phyloP scores from a whole-genome alignment of 1,140 invertebrate genomes.

The Drosophila azteca region DNA sequence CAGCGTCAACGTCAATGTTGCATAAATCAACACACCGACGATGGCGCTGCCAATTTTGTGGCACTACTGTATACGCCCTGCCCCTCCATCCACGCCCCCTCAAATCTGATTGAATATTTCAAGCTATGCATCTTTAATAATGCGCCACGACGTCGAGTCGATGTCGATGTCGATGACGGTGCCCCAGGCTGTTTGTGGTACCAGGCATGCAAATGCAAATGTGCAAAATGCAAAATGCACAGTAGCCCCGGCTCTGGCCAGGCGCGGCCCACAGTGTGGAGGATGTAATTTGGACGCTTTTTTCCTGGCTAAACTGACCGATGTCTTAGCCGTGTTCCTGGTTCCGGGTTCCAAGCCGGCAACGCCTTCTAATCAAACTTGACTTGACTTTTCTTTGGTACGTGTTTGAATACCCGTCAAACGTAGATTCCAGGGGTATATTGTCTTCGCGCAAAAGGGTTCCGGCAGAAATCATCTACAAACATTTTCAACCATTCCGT shows the following conservation, averaged over 20 bases:
- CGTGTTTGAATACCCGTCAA: conserved; percentile 3
- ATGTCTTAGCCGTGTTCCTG: conserved; percentile 31
- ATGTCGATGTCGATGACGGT: conserved; percentile 36
- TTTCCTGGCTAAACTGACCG: conserved; percentile 51
- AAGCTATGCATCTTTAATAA: conserved; percentile 81
- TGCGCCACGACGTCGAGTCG: conserved; percentile 50
- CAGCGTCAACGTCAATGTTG: conserved; percentile 74
- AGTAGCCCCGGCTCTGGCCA: conserved; percentile 15
- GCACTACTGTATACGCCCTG: conserved; percentile 39
- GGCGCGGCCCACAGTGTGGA: conserved; percentile 2
- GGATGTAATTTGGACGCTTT: conserved; percentile 58
- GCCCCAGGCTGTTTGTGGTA: conserved; percentile 69
- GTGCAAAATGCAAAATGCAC: conserved; percentile 62
- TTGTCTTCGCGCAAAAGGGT: background rate
- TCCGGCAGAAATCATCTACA: no score
- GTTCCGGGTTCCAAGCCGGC: conserved; percentile 12
- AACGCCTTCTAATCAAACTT: conserved; percentile 66
- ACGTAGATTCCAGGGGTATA: background rate
- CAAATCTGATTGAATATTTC: conserved; percentile 78
- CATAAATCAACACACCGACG: conserved; percentile 77
- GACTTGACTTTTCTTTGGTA: conserved; percentile 28
- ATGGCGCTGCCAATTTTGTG: conserved; percentile 64
- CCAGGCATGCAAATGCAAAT: conserved; percentile 62
- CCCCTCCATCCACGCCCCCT: conserved; percentile 3
- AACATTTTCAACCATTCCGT: no score